A percentile compares a stretch with the other conserved stretches of the same genome.
These are phyloP conservation scores for Euleptes europaea DNA, from an alignment of 2,113 vertebrate species.

Conservation along the genomic window DNA sequence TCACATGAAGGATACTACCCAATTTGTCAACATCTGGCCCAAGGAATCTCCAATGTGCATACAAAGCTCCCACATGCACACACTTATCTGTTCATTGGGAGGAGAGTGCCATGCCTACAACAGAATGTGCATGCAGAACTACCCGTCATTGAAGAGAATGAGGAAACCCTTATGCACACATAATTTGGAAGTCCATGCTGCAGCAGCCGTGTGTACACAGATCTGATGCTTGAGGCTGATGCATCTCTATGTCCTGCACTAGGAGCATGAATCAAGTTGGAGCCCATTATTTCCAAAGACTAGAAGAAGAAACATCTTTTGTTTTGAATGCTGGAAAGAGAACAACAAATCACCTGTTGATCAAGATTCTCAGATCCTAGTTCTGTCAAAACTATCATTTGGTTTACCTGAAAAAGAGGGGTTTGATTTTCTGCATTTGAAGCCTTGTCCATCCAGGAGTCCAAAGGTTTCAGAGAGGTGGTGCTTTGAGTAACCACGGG, in stretches of 20 bases:
- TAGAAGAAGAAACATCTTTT: background rate
- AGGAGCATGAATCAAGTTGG: background rate
- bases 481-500: constrained; percentile 66
- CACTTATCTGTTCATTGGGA: too few relatives aligned
- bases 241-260: background rate
- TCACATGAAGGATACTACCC: background rate
- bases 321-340: background rate
- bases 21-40: background rate
- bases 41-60: background rate
- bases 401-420: constrained; percentile 81
- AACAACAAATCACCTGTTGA: background rate
- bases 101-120: background rate
- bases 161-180: background rate
- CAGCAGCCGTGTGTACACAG: background rate
- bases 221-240: background rate
- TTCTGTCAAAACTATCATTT: background rate
- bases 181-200: background rate
- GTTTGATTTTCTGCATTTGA: constrained; percentile 70
- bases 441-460: constrained; percentile 69
- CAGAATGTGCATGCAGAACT: background rate
- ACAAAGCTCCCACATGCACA: background rate
- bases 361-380: background rate
- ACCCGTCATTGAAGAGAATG: background rate
- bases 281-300: too few relatives aligned
- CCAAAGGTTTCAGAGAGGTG: constrained; percentile 50